phyloP scores from a whole-genome alignment of 2,797 vertebrate genomes.

The Basileuterus tristriatus region DNA sequence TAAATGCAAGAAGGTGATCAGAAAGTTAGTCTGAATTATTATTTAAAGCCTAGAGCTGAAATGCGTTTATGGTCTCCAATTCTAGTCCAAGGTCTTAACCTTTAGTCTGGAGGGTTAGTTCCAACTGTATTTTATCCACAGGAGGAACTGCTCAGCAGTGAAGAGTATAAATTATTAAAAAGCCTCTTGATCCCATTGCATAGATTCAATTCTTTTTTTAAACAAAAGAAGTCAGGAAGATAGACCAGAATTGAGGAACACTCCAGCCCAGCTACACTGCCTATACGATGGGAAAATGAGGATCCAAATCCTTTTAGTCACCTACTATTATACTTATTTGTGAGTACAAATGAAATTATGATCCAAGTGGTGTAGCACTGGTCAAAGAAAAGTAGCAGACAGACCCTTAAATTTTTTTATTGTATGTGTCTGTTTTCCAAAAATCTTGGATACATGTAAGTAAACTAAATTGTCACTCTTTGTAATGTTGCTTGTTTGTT shows the following conservation, averaged over 20 bases:
- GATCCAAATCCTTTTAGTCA: not conserved
- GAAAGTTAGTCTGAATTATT: not conserved
- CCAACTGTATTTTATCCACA: not conserved
- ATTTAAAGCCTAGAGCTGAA: not conserved
- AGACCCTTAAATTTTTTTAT: not conserved
- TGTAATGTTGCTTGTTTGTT: not conserved
- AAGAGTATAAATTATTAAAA: not conserved
- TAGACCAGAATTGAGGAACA: not conserved
- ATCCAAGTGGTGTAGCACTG: not conserved
- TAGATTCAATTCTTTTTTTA: not conserved
- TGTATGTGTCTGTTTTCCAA: not conserved
- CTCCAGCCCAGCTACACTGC: not conserved
- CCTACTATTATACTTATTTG: rapidly evolving
- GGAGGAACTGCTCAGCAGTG: not conserved
- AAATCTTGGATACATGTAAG: not conserved
- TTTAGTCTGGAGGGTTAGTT: not conserved
- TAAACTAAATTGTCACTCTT: not conserved
- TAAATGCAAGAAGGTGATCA: not conserved
- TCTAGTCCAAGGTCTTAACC: not conserved
- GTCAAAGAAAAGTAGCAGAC: not conserved
- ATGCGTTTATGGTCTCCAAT: not conserved
- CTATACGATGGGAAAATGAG: not conserved
- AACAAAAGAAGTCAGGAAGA: not conserved
- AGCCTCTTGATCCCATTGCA: not conserved
- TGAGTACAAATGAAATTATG: not conserved